These are phyloP conservation scores for Zosterops pallidus DNA, from an alignment of 2,113 vertebrate genomes.

Conservation along the genomic window DNA sequence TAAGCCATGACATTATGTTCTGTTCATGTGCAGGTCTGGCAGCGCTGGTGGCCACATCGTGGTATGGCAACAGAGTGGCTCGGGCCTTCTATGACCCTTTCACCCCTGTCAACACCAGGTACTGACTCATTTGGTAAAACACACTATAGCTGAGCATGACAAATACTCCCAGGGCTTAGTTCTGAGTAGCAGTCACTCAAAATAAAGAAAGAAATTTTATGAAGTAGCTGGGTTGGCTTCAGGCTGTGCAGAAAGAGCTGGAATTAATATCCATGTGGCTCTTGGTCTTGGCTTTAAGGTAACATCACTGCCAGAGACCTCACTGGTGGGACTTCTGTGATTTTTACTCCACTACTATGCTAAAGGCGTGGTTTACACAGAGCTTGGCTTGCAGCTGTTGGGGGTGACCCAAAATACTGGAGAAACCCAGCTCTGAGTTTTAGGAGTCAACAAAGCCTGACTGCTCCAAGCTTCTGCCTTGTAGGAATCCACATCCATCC, in stretches of 20 bases:
- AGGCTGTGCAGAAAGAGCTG: background rate
- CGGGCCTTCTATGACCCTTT: conserved; percentile 86
- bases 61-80: conserved; percentile 84
- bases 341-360: background rate
- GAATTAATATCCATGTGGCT: background rate
- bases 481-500: background rate
- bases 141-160: background rate
- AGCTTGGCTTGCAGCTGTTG: background rate
- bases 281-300: background rate
- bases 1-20: background rate
- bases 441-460: background rate
- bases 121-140: conserved; percentile 2
- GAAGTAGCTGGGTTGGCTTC: background rate
- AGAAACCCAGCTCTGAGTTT: background rate
- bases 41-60: conserved; percentile 82
- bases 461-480: background rate
- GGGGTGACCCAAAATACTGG: background rate
- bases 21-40: conserved; percentile 75
- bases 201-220: background rate
- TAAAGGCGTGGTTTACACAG: background rate
- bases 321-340: background rate
- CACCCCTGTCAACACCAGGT: conserved; percentile 90
- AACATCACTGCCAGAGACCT: background rate
- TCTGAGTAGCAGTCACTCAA: background rate
- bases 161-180: background rate